Conservation (phyloP, 2,113 vertebrate species). For the Eidolon helvum region DNA sequence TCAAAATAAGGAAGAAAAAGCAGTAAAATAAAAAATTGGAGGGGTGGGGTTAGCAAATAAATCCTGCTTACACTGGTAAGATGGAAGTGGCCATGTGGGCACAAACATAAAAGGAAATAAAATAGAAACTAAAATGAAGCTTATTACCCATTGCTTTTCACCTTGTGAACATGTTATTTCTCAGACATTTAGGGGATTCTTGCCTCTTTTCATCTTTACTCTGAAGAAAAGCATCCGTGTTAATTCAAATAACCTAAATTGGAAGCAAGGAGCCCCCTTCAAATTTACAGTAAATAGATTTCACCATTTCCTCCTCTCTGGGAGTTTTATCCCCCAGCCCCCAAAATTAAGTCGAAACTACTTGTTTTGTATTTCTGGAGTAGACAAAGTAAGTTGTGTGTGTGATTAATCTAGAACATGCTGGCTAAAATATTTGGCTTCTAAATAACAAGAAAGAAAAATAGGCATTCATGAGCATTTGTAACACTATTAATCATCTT, state of each 20-base stretch:
- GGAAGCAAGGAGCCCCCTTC: background rate
- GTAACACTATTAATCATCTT: background rate
- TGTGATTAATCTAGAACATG: slow-evolving; percentile 15
- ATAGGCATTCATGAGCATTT: background rate
- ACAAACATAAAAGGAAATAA: background rate
- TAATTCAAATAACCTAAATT: background rate
- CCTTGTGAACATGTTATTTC: background rate
- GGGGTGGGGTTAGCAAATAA: background rate
- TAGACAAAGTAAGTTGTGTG: background rate
- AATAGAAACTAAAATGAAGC: background rate
- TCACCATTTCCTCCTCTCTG: background rate
- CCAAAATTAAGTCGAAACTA: background rate
- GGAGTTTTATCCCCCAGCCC: background rate
- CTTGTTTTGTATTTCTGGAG: background rate
- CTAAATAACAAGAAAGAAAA: slow-evolving; percentile 22
- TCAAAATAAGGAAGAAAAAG: background rate
- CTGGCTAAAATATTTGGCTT: slow-evolving; percentile 16
- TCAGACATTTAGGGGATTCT: background rate
- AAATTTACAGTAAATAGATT: background rate
- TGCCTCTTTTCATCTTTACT: background rate
- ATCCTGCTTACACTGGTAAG: background rate
- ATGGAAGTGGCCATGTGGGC: background rate
- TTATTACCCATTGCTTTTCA: background rate
- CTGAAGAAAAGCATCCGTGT: background rate
- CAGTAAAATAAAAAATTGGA: background rate